These are phyloP conservation scores for Sycophila texana DNA, from an alignment of 2,888 invertebrate genomes.

Conservation along the genomic window DNA sequence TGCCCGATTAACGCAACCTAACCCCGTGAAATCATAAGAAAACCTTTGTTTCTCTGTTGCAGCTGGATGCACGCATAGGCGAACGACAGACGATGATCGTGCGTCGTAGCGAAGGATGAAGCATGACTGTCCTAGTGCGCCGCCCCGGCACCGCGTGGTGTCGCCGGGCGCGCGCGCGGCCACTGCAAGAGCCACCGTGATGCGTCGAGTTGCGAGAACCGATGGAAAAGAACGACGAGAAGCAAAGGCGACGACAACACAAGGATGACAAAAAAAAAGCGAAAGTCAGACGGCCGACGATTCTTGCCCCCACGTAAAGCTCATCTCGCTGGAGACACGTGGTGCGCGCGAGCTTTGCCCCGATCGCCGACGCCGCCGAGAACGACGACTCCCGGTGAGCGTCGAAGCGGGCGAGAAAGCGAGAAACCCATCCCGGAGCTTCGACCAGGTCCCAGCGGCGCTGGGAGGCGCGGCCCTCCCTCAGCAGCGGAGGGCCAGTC, in stretches of 20 bases:
- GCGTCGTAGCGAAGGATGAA: slow-evolving; percentile 53
- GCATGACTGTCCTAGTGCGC: slow-evolving; percentile 58
- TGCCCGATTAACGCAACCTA: no score
- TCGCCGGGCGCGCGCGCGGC: slow-evolving; percentile 50
- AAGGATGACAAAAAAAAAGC: no score
- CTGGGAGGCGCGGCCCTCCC: not conserved
- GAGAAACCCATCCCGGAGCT: not conserved
- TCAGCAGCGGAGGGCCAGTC: not conserved
- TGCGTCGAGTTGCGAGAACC: slow-evolving; percentile 10
- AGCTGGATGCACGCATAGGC: slow-evolving; percentile 63
- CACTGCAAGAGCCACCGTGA: slow-evolving; percentile 58
- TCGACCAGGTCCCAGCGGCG: not conserved
- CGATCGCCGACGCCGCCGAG: not conserved
- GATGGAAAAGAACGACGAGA: slow-evolving; percentile 37
- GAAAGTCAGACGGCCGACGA: slow-evolving; percentile 58
- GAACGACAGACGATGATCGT: slow-evolving; percentile 53
- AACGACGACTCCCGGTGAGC: not conserved
- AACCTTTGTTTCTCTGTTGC: slow-evolving; percentile 56
- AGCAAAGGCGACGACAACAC: slow-evolving; percentile 36
- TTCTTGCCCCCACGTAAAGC: slow-evolving; percentile 59
- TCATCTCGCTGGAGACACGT: slow-evolving; percentile 31
- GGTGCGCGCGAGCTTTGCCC: not conserved
- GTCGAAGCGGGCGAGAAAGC: not conserved
- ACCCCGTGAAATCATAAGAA: not conserved
- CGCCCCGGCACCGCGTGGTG: slow-evolving; percentile 46